Base-by-base conservation (phyloP, 2,888 invertebrate species). In the Caradrina kadenii region DNA sequence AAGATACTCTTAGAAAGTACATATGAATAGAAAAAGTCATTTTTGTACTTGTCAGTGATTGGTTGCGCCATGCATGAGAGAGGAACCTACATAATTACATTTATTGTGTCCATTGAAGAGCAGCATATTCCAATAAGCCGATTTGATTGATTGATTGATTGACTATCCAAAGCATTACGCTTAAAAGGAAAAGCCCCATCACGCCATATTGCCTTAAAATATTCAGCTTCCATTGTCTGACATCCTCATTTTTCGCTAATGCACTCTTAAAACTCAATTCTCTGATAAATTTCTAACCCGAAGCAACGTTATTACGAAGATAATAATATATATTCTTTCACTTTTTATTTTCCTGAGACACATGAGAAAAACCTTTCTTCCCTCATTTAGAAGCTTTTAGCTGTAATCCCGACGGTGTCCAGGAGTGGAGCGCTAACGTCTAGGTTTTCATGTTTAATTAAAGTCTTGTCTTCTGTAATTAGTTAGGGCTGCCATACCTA, bases 391-490 rank as follows among this genome's bases (percentile, higher is more conserved):
- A 86, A 87, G 84, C 84, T 88, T 88, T 88, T 84, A 85, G 79
- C 66, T 65, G 79, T 82, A 84, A 86, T 85, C 82, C 80, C 76
- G 77, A 39, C 73, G 65, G 63, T 70, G 73, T 71, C 63, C 72
- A 62, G 55, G 66, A 76, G 82, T 79, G 69, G 55, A 60, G 63
- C 73, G 69, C 66, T 76, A 74, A 73, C 66, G 68, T 61, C 80
- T 83, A 79, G 76, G 82, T 83, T 87, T 86, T 85, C 81, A 81
- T 83, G 84, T 82, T 83, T 87, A 87, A 87, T 86, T 86, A 85
- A 82, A 80, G 75, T 83, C 74, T 76, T 61, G 75, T 83, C 76
- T 76, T 79, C 56, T 61, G 77, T 85, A 85, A 86, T 85, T 82
- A 86, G 77, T 69, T 75, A 68, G 75, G 63, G 74, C 71, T 64